These are phyloP conservation scores for Lamproptera curius DNA, from an alignment of 2,888 invertebrate genomes.

Conservation along the genomic window DNA sequence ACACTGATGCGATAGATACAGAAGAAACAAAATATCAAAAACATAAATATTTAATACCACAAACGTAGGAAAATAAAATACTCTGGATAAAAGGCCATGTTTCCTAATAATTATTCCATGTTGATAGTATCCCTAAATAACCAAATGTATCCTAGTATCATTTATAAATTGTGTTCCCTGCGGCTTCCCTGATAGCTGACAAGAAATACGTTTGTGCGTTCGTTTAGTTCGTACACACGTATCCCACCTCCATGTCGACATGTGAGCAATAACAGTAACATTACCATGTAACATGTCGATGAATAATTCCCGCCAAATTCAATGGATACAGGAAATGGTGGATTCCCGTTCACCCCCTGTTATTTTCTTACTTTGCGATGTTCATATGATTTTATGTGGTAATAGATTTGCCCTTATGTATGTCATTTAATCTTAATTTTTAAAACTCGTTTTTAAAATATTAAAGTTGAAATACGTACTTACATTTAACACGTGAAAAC, in stretches of 20 bases:
- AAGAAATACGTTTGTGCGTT: slow-evolving; percentile 13
- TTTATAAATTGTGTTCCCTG: too few relatives aligned
- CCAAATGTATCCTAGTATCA: too few relatives aligned
- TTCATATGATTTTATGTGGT: not conserved
- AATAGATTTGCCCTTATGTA: too few relatives aligned
- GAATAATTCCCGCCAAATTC: slow-evolving; percentile 25
- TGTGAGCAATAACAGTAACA: slow-evolving; percentile 38
- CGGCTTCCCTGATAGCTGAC: not conserved
- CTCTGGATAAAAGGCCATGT: too few relatives aligned
- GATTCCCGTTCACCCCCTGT: not conserved
- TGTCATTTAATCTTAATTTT: too few relatives aligned
- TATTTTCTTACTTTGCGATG: not conserved
- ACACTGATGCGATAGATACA: too few relatives aligned
- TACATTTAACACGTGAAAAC: too few relatives aligned
- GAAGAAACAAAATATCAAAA: too few relatives aligned
- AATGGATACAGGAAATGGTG: slow-evolving; percentile 4
- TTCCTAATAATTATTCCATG: too few relatives aligned
- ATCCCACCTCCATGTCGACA: not conserved
- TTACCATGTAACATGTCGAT: slow-evolving; percentile 26
- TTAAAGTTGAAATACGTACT: not conserved
- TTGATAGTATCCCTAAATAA: too few relatives aligned
- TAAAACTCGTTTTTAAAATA: not conserved
- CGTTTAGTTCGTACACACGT: slow-evolving; percentile 7
- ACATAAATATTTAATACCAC: too few relatives aligned
- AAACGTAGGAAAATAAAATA: too few relatives aligned